Evolutionary conservation across 2,797 vertebrate species (phyloP), one percentile per base, ranked within the genome.

Genomic region (Acanthornis magna): DNA sequence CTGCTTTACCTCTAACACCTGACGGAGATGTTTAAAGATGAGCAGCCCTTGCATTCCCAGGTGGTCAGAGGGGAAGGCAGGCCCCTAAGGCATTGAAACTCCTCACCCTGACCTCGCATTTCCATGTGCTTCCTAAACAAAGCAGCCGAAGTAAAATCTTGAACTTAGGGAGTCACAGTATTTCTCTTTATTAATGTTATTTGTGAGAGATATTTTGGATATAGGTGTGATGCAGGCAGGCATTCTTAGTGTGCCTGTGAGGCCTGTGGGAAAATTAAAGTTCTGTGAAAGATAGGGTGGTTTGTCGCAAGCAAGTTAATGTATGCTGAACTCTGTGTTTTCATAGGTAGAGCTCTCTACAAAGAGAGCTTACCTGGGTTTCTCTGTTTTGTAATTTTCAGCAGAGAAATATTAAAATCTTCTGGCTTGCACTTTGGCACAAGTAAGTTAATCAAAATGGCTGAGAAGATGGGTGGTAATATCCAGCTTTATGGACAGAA

Each of bases 41-140:
- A 61, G 11, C 19, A 61, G 7, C 10, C 18, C 61, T 27, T 60
- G 32, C 5, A 21, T 85, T 91, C n/a, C n/a, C 6, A 10, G 34
- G 5, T 26, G 10, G 32, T 21, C 20, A 16, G 12, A 58, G 25
- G 4, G 5, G 25, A 71, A 85, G 16, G 16, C 2, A 63, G 6
- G 7, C 16, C 60, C 27, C 22, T 17, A 13, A 34, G 54, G 13
- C n/a, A 29, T 3, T 34, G 20, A 8, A 25, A 43, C 0, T 18
- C 9, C 8, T 79, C 30, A 13, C 0, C 6, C 17, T 57, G 29
- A 21, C 20, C 20, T 1, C 4, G 0, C 23, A 9, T 18, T 3
- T 16, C 63, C 66, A 10, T 45, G 22, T 34, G 11, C 6, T 68
- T 70, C 29, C 9, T 17, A 47, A 58, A 45, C 11, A 18, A 54